phyloP scores from a whole-genome alignment of 2,113 vertebrate genomes.

The Phylloscopus whistleri region DNA sequence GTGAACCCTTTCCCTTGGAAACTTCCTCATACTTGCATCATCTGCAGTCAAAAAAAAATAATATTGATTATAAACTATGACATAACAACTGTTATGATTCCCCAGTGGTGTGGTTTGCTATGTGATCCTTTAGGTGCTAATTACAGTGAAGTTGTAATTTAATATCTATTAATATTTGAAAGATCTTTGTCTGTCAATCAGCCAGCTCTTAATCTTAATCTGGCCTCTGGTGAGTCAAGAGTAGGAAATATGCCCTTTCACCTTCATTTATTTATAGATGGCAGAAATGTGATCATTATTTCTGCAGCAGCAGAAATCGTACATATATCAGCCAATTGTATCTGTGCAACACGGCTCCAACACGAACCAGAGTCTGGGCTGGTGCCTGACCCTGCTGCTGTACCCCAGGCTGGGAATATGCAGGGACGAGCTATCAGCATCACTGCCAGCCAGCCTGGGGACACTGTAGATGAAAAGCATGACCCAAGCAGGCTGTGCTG shows the following conservation, averaged over 20 bases:
- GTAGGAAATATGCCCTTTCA: constrained; percentile 41
- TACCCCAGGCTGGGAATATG: not conserved
- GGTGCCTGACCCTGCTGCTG: not conserved
- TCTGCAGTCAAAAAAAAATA: not conserved
- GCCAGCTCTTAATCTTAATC: not conserved
- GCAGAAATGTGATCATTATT: constrained; percentile 7
- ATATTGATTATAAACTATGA: not conserved
- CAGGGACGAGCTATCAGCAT: not conserved
- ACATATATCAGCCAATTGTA: not conserved
- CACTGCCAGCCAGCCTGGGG: not conserved
- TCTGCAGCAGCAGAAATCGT: not conserved
- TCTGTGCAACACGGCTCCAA: not conserved
- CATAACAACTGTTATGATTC: not conserved
- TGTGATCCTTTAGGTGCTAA: not conserved
- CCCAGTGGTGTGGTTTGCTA: not conserved
- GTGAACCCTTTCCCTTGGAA: not conserved
- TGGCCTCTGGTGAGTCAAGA: not conserved
- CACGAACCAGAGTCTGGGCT: not conserved
- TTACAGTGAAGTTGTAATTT: not conserved
- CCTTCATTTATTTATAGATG: constrained; percentile 46
- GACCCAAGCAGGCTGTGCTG: not conserved
- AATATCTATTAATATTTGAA: not conserved
- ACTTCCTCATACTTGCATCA: not conserved
- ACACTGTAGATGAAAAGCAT: not conserved
- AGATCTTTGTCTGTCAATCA: not conserved